These are phyloP conservation scores for Mastigias papua DNA, from an alignment of 30 jellyfish, hydroid and myxozoan species.

Conservation along the genomic window DNA sequence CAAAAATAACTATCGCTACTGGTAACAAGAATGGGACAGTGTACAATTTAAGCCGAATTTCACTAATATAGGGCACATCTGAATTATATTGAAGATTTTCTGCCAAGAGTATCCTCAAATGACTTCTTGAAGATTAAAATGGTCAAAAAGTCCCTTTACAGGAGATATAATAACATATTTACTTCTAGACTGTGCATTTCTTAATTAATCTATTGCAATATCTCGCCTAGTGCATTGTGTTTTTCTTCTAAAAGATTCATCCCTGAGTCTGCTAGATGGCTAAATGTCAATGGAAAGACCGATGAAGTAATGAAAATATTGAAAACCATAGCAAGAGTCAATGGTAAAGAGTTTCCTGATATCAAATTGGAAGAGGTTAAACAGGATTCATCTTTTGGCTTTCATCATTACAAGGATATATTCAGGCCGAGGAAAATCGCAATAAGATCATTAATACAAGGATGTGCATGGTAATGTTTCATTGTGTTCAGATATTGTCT, in stretches of 20 bases:
- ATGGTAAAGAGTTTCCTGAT: conserved; percentile 56
- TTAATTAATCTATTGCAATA: no score
- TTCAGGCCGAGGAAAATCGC: conserved; percentile 75
- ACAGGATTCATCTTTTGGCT: conserved; percentile 50
- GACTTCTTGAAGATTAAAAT: no score
- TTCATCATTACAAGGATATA: conserved; percentile 18
- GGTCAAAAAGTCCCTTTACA: no score
- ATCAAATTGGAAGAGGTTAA: conserved; percentile 1
- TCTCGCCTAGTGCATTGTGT: background rate
- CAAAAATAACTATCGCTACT: no score
- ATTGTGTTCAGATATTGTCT: no score
- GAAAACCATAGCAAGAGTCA: conserved; percentile 63
- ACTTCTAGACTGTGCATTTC: no score
- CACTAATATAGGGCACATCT: no score
- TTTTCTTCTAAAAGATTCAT: conserved; percentile 40
- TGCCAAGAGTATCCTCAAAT: no score
- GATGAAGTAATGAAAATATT: conserved; percentile 72
- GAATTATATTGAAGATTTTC: no score
- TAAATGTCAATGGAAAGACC: conserved; percentile 61
- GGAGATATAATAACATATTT: no score
- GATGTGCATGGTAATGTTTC: conserved; percentile 85
- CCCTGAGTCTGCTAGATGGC: conserved; percentile 93
- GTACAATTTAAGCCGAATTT: no score
- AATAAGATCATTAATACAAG: conserved; percentile 72
- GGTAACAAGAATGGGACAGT: no score